Percentiles rank a stretch among this genome's conserved stretches.
Conservation (phyloP, 2,797 vertebrate genomes). For the Vultur gryphus region DNA sequence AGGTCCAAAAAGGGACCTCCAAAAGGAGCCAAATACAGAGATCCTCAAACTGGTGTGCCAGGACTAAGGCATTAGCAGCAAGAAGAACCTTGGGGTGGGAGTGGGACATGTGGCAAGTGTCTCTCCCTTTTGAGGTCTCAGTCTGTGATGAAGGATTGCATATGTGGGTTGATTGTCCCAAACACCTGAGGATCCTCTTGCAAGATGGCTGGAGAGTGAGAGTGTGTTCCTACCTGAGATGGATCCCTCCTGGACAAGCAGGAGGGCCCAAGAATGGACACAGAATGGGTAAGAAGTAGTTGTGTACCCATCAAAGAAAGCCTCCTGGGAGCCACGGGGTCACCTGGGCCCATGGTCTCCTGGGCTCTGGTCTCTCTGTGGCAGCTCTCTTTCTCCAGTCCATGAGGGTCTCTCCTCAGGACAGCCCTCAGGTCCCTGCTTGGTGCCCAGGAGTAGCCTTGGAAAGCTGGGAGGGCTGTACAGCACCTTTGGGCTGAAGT, state of each 20-base stretch:
- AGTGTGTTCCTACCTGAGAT: not conserved
- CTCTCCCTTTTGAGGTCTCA: not conserved
- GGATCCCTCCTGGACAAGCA: not conserved
- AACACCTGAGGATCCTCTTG: too few relatives aligned
- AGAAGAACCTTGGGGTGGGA: not conserved
- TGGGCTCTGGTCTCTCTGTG: too few relatives aligned
- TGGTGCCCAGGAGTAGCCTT: not conserved
- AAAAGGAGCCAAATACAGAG: not conserved
- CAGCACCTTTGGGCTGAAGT: not conserved
- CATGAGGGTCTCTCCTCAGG: accelerated
- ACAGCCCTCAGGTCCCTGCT: not conserved
- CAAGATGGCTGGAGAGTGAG: accelerated
- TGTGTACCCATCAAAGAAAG: not conserved
- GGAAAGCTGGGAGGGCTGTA: not conserved
- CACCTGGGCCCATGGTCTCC: too few relatives aligned
- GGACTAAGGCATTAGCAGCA: not conserved
- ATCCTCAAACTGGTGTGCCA: not conserved
- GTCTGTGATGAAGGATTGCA: not conserved
- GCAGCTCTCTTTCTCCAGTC: too few relatives aligned
- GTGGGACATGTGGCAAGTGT: not conserved
- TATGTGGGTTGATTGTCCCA: accelerated
- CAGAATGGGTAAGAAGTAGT: accelerated
- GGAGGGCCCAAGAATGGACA: not conserved
- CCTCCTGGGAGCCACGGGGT: not conserved
- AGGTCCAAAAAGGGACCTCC: not conserved